phyloP scores from a whole-genome alignment of 2,888 invertebrate species.

The Eurytoma adleriae region DNA sequence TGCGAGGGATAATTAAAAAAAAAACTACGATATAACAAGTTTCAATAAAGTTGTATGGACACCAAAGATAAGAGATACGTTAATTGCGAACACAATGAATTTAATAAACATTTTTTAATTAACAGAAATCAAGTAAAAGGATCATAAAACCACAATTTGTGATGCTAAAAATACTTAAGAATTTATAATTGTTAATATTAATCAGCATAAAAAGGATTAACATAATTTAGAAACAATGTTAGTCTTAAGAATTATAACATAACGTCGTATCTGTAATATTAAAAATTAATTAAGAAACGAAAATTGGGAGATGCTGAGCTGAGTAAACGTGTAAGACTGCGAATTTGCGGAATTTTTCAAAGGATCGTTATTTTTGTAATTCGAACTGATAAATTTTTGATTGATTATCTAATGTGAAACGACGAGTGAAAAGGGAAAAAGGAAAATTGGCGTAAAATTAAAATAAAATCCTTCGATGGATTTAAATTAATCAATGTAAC shows the following conservation, averaged over 20 bases:
- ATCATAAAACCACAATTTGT: slow-evolving; percentile 39
- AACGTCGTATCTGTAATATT: slow-evolving; percentile 1
- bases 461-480: neutral
- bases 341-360: slow-evolving; percentile 31
- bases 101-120: slow-evolving; percentile 40
- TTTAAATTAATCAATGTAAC: neutral
- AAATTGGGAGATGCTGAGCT: slow-evolving; percentile 5
- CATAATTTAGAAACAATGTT: slow-evolving; percentile 29
- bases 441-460: neutral
- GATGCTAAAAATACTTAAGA: slow-evolving; percentile 49
- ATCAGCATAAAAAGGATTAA: slow-evolving; percentile 29
- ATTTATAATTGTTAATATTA: slow-evolving; percentile 45
- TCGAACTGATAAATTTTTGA: slow-evolving; percentile 37
- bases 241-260: slow-evolving; percentile 16
- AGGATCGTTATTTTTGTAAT: slow-evolving; percentile 46
- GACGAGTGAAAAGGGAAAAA: neutral
- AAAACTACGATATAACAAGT: neutral
- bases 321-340: slow-evolving; percentile 37
- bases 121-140: neutral
- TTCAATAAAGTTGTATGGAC: slow-evolving; percentile 3
- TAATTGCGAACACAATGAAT: slow-evolving; percentile 20
- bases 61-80: slow-evolving; percentile 35
- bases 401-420: slow-evolving; percentile 33
- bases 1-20: neutral
- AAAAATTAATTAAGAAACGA: slow-evolving; percentile 23